Conservation (phyloP, 2,888 invertebrate species). For the Tethea ocularis region DNA sequence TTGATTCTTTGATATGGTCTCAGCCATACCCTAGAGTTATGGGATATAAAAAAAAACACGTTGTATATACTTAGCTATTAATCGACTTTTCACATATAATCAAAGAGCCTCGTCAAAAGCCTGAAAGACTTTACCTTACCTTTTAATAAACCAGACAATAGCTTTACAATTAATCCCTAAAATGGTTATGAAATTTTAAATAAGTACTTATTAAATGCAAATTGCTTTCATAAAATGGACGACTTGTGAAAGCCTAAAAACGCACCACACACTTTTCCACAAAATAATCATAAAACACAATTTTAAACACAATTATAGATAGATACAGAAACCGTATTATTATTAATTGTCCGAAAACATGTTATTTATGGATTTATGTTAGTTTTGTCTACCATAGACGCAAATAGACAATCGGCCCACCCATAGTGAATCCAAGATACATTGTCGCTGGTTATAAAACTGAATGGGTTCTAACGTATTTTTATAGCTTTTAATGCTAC, state of each 20-base stretch:
- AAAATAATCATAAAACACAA: slow-evolving; percentile 50
- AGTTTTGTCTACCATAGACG: slow-evolving; percentile 63
- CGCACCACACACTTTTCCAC: slow-evolving; percentile 11
- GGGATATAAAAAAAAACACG: too few relatives aligned
- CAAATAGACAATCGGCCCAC: slow-evolving; percentile 75
- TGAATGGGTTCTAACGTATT: slow-evolving; percentile 57
- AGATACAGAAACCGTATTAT: slow-evolving; percentile 63
- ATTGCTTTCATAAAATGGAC: too few relatives aligned
- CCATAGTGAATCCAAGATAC: slow-evolving; percentile 55
- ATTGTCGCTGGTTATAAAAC: slow-evolving; percentile 62
- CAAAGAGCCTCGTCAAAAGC: too few relatives aligned
- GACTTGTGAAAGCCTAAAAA: neutral
- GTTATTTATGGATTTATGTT: slow-evolving; percentile 72
- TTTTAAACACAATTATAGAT: slow-evolving; percentile 64
- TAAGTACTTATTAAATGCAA: too few relatives aligned
- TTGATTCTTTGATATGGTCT: too few relatives aligned
- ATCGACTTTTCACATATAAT: too few relatives aligned
- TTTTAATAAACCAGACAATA: too few relatives aligned
- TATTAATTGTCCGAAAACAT: slow-evolving; percentile 79
- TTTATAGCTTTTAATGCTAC: slow-evolving; percentile 58
- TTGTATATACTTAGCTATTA: too few relatives aligned
- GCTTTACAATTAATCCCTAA: too few relatives aligned
- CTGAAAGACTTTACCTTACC: too few relatives aligned
- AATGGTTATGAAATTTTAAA: too few relatives aligned
- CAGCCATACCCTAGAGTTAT: too few relatives aligned